Conservation (phyloP, 2,888 invertebrate species). For the Tetragonula carbonaria region DNA sequence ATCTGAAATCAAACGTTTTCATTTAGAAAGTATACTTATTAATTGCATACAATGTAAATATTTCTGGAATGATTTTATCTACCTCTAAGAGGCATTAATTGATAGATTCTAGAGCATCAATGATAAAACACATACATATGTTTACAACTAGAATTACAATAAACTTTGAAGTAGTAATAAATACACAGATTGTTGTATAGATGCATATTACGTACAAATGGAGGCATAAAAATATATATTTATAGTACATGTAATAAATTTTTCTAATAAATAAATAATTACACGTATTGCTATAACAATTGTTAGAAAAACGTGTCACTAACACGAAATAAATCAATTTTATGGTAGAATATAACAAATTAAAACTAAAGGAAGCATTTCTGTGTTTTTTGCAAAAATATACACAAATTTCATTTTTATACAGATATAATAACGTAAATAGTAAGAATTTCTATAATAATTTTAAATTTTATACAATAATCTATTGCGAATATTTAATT, state of each 20-base stretch:
- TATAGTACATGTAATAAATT: constrained; percentile 35
- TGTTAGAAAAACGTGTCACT: constrained; percentile 13
- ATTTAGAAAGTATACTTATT: neutral
- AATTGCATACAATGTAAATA: constrained; percentile 25
- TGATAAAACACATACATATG: constrained; percentile 40
- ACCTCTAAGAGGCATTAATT: constrained; percentile 3
- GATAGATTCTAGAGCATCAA: constrained; percentile 16
- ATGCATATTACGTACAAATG: constrained; percentile 48
- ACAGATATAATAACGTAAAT: neutral
- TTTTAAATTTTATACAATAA: constrained; percentile 36
- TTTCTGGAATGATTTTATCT: constrained; percentile 47
- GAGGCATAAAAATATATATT: constrained; percentile 41
- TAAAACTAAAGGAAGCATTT: constrained; percentile 29
- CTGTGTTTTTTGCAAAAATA: constrained; percentile 10
- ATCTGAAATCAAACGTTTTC: constrained; percentile 6
- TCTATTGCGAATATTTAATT: constrained; percentile 35
- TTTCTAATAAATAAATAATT: constrained; percentile 32
- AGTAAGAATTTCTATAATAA: neutral
- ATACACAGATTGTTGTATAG: constrained; percentile 32
- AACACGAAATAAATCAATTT: constrained; percentile 10
- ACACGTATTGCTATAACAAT: neutral
- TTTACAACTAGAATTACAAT: constrained; percentile 35
- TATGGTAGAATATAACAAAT: constrained; percentile 25
- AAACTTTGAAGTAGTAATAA: constrained; percentile 32
- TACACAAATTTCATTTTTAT: constrained; percentile 7